Percentiles rank a stretch among this genome's conserved stretches.
Evolutionary conservation across 2,797 vertebrate species (phyloP).

Genomic region (Calcarius lapponicus): DNA sequence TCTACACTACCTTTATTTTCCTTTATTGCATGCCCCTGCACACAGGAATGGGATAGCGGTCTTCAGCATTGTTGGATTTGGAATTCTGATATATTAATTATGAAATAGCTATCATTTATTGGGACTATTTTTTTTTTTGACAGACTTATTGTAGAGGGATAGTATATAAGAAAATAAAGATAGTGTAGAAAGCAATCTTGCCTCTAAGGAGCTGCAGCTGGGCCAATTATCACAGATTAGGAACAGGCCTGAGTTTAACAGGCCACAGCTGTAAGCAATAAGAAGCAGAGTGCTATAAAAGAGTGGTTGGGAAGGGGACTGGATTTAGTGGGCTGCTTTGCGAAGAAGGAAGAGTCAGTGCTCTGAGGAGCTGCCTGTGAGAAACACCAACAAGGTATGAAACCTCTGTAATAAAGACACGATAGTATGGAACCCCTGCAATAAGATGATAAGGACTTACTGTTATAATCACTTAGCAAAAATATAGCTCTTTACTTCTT

Average conservation of each 20-base stretch:
- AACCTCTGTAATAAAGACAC: accelerated
- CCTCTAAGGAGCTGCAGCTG: no score
- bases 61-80: neutral
- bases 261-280: no score
- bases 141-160: neutral
- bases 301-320: no score
- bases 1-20: no score
- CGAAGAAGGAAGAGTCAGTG: neutral
- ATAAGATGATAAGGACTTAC: neutral
- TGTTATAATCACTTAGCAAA: neutral
- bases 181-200: no score
- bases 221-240: no score
- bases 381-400: neutral
- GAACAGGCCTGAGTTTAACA: no score
- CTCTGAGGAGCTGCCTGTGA: neutral
- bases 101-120: neutral
- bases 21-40: neutral
- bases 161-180: no score
- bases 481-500: neutral
- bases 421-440: accelerated
- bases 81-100: neutral
- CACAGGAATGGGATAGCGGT: neutral
- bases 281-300: no score
- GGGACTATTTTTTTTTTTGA: neutral
- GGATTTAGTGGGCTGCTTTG: accelerated